These are phyloP conservation scores for Tetranychus urticae DNA, from an alignment of 1,140 invertebrate genomes.

Conservation along the genomic window DNA sequence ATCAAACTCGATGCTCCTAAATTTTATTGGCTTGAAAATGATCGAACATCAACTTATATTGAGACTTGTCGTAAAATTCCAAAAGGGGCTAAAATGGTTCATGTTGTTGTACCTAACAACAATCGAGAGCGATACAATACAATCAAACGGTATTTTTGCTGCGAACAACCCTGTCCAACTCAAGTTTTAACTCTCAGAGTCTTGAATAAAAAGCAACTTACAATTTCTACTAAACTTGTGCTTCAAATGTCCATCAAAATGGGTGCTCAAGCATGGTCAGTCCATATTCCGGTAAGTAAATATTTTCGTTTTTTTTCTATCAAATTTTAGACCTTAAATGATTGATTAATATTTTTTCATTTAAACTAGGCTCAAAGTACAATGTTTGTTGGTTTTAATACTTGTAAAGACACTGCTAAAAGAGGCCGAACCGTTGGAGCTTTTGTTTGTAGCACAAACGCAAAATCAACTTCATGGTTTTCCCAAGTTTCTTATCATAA, in stretches of 20 bases:
- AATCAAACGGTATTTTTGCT: conserved; percentile 58
- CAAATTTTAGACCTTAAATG: conserved; percentile 5
- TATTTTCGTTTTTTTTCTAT: conserved; percentile 9
- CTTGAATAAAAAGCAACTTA: conserved; percentile 29
- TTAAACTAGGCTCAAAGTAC: background rate
- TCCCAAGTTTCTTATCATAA: conserved; percentile 13
- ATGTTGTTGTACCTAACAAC: conserved; percentile 40
- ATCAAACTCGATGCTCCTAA: conserved; percentile 17
- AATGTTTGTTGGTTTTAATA: conserved; percentile 18
- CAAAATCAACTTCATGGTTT: conserved; percentile 46
- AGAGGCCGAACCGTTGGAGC: conserved; percentile 20
- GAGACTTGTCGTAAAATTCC: background rate
- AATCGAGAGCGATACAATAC: conserved; percentile 35
- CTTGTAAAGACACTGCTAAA: conserved; percentile 23
- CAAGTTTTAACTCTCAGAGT: conserved; percentile 44
- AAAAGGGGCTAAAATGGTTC: conserved; percentile 20
- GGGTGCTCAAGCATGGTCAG: conserved; percentile 30
- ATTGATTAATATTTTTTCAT: background rate
- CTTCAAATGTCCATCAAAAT: conserved; percentile 34
- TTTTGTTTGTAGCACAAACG: conserved; percentile 25
- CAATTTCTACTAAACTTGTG: conserved; percentile 52
- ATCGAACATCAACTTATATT: background rate
- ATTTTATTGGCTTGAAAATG: background rate
- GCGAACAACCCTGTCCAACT: conserved; percentile 30
- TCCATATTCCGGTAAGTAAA: conserved; percentile 26